phyloP scores from a whole-genome alignment of 1,140 invertebrate species.

The Hormaphis cornu region DNA sequence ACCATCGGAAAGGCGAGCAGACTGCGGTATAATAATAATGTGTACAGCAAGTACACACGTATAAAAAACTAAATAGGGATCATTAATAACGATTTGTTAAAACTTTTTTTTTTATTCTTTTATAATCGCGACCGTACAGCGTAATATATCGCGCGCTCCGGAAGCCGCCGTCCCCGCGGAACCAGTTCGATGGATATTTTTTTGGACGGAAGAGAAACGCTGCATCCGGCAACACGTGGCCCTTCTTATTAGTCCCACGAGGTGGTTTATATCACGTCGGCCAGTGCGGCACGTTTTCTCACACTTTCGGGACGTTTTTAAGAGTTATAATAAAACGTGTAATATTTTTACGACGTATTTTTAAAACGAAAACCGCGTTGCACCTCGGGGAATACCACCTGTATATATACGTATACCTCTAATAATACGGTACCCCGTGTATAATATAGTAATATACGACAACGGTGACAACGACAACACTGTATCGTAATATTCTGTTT shows the following conservation, averaged over 20 bases:
- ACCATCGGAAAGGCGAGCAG: constrained; percentile 29
- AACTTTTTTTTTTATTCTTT: constrained; percentile 17
- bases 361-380: constrained; percentile 29
- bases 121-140: too few species aligned
- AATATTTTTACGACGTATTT: constrained; percentile 31
- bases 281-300: constrained; percentile 10
- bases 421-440: too few species aligned
- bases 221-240: constrained; percentile 17
- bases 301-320: constrained; percentile 23
- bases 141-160: too few species aligned
- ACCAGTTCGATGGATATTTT: constrained; percentile 27
- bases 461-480: background rate
- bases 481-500: background rate
- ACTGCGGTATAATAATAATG: too few species aligned
- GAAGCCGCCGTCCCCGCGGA: constrained; percentile 11
- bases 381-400: constrained; percentile 15
- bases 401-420: too few species aligned
- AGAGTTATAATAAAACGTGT: constrained; percentile 32
- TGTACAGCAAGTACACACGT: constrained; percentile 7
- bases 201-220: background rate
- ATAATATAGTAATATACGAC: too few species aligned
- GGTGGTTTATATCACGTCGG: constrained; percentile 13
- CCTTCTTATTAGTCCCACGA: constrained; percentile 31
- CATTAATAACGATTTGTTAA: constrained; percentile 31
- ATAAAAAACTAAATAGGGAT: too few species aligned